Evolutionary conservation across 2,888 invertebrate genomes (phyloP).

Genomic region (Rutpela maculata): DNA sequence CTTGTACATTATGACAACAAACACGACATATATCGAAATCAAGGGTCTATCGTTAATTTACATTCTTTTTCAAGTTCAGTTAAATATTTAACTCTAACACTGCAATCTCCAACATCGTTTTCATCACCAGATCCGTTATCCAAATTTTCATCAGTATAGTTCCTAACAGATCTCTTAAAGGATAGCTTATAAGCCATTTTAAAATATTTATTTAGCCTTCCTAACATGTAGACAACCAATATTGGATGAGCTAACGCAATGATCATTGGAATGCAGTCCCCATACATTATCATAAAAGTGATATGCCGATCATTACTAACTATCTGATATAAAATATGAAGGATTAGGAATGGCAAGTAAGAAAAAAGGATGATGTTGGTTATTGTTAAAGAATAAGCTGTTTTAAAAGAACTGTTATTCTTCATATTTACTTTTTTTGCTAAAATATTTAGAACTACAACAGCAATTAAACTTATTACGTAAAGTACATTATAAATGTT

Average conservation of each 20-base stretch:
- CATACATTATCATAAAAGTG: neutral
- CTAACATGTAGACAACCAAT: conserved; percentile 50
- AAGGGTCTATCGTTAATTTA: neutral
- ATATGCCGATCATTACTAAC: neutral
- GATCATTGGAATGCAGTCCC: conserved; percentile 38
- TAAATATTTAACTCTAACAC: neutral
- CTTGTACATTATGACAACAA: no score
- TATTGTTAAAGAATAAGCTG: conserved; percentile 40
- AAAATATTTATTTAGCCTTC: conserved; percentile 54
- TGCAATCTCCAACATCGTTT: neutral
- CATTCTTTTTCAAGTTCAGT: neutral
- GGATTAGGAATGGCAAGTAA: conserved; percentile 43
- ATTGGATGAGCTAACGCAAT: conserved; percentile 43
- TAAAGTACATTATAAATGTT: conserved; percentile 40
- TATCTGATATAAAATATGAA: conserved; percentile 11
- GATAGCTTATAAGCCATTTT: conserved; percentile 53
- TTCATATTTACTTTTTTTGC: conserved; percentile 25
- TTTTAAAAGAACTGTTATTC: conserved; percentile 32
- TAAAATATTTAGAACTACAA: conserved; percentile 45
- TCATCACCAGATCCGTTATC: conserved; percentile 49
- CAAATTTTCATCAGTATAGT: conserved; percentile 51
- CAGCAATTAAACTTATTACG: conserved; percentile 22
- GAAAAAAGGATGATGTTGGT: conserved; percentile 46
- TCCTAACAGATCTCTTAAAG: conserved; percentile 48
- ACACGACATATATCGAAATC: neutral